These are phyloP conservation scores for Chlorops oryzae DNA, from an alignment of 1,140 invertebrate species.

Conservation along the genomic window DNA sequence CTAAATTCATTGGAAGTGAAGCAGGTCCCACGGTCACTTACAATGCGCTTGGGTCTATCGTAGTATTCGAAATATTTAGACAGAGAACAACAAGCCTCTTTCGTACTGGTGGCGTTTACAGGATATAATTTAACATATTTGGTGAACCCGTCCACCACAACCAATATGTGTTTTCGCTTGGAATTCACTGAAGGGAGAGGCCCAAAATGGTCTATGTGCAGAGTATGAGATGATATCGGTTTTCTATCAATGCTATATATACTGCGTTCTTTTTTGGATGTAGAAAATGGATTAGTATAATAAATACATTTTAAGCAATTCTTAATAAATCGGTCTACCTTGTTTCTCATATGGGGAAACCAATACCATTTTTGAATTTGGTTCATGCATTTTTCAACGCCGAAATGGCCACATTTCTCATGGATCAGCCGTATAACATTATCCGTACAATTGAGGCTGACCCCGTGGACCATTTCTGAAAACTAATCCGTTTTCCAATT, in stretches of 20 bases:
- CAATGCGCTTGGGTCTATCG: conserved; percentile 19
- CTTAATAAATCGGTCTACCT: neutral
- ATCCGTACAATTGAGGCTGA: no score
- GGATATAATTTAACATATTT: conserved; percentile 14
- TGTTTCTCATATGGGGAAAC: no score
- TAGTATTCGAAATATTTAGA: conserved; percentile 12
- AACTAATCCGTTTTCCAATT: no score
- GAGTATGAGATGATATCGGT: neutral
- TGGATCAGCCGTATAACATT: no score
- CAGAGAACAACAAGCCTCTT: conserved; percentile 24
- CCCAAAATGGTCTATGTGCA: neutral
- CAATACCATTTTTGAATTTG: no score
- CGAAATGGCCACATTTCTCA: neutral
- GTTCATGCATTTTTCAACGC: no score
- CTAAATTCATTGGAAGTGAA: conserved; percentile 28
- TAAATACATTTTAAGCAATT: conserved; percentile 5
- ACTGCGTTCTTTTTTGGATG: neutral
- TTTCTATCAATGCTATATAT: neutral
- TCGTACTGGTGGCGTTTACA: conserved; percentile 12
- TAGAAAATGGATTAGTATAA: neutral
- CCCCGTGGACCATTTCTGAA: no score
- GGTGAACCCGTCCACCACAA: conserved; percentile 39
- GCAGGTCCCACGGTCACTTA: conserved; percentile 27
- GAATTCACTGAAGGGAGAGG: conserved; percentile 2
- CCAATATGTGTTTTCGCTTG: no score